phyloP scores from a whole-genome alignment of 2,113 vertebrate genomes.

The Malurus melanocephalus region DNA sequence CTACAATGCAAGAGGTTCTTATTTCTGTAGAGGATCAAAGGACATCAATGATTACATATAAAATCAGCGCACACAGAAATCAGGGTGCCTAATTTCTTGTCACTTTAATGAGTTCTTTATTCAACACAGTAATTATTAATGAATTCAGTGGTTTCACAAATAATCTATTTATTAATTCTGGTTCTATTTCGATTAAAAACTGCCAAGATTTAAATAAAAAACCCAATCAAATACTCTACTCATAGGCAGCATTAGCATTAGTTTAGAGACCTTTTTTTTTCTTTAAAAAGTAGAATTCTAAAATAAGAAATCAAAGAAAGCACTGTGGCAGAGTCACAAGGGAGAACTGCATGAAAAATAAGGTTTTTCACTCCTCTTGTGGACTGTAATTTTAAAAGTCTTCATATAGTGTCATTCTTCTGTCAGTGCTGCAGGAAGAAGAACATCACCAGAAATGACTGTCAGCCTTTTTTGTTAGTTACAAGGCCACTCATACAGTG shows the following conservation, averaged over 20 bases:
- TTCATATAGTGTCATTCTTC: conserved; percentile 78
- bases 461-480: conserved; percentile 86
- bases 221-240: conserved; percentile 58
- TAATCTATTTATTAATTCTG: conserved; percentile 55
- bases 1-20: conserved; percentile 54
- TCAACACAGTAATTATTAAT: conserved; percentile 46
- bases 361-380: conserved; percentile 72
- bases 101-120: conserved; percentile 47
- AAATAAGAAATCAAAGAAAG: conserved; percentile 74
- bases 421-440: conserved; percentile 78
- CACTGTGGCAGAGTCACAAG: conserved; percentile 72
- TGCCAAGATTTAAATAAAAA: conserved; percentile 66
- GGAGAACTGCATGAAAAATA: conserved; percentile 64
- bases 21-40: conserved; percentile 61
- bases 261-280: conserved; percentile 54
- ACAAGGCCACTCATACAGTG: conserved; percentile 83
- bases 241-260: conserved; percentile 68
- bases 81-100: conserved; percentile 60
- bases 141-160: conserved; percentile 65
- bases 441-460: conserved; percentile 78
- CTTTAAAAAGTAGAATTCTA: conserved; percentile 68
- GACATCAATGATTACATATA: conserved; percentile 71
- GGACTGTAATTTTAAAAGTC: conserved; percentile 77
- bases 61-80: conserved; percentile 76
- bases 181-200: conserved; percentile 66